Evolutionary conservation across 2,113 vertebrate species (phyloP).

Genomic region (Periophthalmodon schlosseri): DNA sequence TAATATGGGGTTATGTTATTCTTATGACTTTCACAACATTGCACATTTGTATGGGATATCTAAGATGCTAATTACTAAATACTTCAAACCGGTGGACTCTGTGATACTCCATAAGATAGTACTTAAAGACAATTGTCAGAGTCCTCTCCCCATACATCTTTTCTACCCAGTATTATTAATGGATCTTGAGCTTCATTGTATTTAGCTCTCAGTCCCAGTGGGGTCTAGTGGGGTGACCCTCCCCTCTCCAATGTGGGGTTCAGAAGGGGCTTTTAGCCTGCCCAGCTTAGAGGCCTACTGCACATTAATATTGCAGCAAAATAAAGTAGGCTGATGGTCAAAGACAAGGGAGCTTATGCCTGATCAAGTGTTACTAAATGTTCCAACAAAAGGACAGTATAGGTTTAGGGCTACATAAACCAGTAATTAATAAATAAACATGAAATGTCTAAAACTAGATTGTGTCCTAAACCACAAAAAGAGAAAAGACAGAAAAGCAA

Average conservation of each 20-base stretch:
- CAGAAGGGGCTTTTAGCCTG: constrained; percentile 63
- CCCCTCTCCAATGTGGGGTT: constrained; percentile 31
- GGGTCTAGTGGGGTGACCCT: constrained; percentile 11
- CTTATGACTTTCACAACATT: too few relatives aligned
- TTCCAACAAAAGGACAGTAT: constrained; percentile 22
- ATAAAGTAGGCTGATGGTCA: constrained; percentile 61
- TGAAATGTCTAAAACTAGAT: constrained; percentile 34
- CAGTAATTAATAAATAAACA: constrained; percentile 71
- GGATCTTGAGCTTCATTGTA: not conserved
- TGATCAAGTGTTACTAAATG: constrained; percentile 55
- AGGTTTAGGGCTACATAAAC: constrained; percentile 49
- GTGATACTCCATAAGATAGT: not conserved
- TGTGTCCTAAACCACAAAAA: not conserved
- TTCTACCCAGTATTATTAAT: not conserved
- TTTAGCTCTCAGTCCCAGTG: not conserved
- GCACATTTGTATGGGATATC: too few relatives aligned
- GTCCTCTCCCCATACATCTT: not conserved
- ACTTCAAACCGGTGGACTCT: not conserved
- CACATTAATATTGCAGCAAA: constrained; percentile 75
- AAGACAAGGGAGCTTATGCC: constrained; percentile 43
- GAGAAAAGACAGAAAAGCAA: not conserved
- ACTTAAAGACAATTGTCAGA: not conserved
- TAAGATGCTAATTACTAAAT: not conserved
- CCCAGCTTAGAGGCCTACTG: constrained; percentile 26
- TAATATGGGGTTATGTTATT: too few relatives aligned